Percentiles rank a stretch among this genome's conserved stretches.
Evolutionary conservation across 2,797 vertebrate species (phyloP).

Genomic region (Aphelocoma californica): DNA sequence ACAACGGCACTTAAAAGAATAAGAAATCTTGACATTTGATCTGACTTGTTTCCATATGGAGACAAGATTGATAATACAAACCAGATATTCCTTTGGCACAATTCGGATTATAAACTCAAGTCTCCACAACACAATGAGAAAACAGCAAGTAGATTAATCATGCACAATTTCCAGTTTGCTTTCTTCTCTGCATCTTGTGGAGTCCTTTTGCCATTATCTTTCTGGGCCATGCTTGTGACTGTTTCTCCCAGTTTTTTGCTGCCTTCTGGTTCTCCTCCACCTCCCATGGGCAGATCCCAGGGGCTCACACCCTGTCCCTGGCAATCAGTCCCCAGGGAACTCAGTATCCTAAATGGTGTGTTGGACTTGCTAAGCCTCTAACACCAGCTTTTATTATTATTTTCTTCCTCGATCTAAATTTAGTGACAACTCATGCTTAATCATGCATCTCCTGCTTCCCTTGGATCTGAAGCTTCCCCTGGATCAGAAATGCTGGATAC

Average conservation of each 20-base stretch:
- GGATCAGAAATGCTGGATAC: background rate
- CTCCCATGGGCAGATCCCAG: background rate
- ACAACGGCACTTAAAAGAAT: background rate
- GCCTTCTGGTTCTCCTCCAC: background rate
- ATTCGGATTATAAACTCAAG: background rate
- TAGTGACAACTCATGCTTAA: background rate
- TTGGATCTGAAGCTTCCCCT: background rate
- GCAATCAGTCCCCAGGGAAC: background rate
- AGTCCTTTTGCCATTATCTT: background rate
- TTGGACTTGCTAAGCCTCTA: background rate
- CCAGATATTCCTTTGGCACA: background rate
- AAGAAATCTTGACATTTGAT: background rate
- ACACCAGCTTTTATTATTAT: background rate
- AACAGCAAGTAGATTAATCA: background rate
- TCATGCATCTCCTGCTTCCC: background rate
- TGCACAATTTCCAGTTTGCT: background rate
- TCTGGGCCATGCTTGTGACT: background rate
- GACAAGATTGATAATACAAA: constrained; percentile 11
- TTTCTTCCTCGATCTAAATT: background rate
- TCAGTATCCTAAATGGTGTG: background rate
- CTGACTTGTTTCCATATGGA: background rate
- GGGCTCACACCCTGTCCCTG: background rate
- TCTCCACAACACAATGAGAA: background rate
- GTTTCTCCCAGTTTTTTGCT: background rate
- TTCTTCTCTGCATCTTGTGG: background rate